These are phyloP conservation scores for Carassius carassius DNA, from an alignment of 2,113 vertebrate species.

Conservation along the genomic window DNA sequence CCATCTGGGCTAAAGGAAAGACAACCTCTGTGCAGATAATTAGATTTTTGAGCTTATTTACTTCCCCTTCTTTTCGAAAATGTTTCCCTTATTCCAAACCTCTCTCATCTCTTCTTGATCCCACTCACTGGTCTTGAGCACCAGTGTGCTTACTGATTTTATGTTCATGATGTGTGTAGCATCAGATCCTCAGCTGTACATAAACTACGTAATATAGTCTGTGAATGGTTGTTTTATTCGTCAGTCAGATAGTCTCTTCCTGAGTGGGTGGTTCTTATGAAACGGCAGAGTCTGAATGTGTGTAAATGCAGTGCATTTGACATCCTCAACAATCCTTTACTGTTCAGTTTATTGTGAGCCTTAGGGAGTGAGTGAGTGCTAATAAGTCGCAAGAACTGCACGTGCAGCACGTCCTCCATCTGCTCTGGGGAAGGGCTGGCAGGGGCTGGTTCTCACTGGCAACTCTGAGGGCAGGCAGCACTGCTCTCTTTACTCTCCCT, in stretches of 20 bases:
- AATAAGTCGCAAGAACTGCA: constrained; percentile 59
- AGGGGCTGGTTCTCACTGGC: constrained; percentile 59
- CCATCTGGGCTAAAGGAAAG: constrained; percentile 49
- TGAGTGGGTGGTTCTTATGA: neutral
- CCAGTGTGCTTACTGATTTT: neutral
- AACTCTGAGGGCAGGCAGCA: neutral
- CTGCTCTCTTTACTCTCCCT: constrained; percentile 5
- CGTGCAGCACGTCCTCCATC: constrained; percentile 67
- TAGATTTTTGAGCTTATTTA: constrained; percentile 10
- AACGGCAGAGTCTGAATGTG: neutral
- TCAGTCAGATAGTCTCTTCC: neutral
- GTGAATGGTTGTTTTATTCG: neutral
- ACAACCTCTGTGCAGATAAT: neutral
- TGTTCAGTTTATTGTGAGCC: neutral
- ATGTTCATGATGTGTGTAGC: neutral
- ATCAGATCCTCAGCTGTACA: neutral
- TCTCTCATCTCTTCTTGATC: neutral
- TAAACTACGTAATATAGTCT: neutral
- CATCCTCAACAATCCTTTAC: neutral
- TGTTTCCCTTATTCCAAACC: neutral
- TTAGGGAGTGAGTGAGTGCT: constrained; percentile 31
- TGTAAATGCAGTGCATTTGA: too few species aligned
- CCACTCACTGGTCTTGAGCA: neutral
- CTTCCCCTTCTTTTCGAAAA: neutral
- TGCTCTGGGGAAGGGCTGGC: constrained; percentile 59